Base-by-base conservation (phyloP, 1,140 invertebrate species). In the Dreissena rostriformis region DNA sequence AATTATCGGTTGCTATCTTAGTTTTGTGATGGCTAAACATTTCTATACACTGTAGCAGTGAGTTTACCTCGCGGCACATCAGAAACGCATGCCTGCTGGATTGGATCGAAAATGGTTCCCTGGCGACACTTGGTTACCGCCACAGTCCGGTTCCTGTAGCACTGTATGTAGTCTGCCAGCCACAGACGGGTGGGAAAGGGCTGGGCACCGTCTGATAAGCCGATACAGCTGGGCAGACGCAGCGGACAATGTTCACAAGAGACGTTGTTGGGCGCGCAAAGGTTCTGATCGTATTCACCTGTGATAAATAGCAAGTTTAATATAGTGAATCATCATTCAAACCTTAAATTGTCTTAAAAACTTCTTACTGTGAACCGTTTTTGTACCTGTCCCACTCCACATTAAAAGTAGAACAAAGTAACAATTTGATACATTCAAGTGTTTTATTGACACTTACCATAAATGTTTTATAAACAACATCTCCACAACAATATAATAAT, bases 211-310 rank as follows among this genome's bases (percentile, higher is more conserved):
- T 89, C 82, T 53, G 53, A 4, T 49, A 82, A 55, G 15, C 86
- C 84, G 17, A 81, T 79, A 82, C 88, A 89, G 51, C 82, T 88
- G 19, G 81, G 83, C 14, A 84, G 72, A 7, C 87, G 81, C 0
- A 73, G 22, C 14, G 76, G 29, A 66, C 88, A 89, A 19, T 73
- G 68, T n/a, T 70, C 39, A 53, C 88, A 89, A 19, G 52, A 57
- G 2, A 11, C 70, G 70, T 86, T 78, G 24, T 82, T 65, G 1
- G 57, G 28, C 2, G 19, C 51, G 63, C 88, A 89, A 28, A 77
- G 39, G 55, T 87, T 86, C 49, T 85, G 79, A 55, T 85, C 68
- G 72, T 89, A 89, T 24, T 87, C 84, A 72, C 88, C 88, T 89
- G 52, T 8, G 7, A 57, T 55, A 61, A 26, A 12, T 29, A 71